Conservation (phyloP, 37 sponge, comb jelly and placozoan species). For the Ephydatia muelleri region DNA sequence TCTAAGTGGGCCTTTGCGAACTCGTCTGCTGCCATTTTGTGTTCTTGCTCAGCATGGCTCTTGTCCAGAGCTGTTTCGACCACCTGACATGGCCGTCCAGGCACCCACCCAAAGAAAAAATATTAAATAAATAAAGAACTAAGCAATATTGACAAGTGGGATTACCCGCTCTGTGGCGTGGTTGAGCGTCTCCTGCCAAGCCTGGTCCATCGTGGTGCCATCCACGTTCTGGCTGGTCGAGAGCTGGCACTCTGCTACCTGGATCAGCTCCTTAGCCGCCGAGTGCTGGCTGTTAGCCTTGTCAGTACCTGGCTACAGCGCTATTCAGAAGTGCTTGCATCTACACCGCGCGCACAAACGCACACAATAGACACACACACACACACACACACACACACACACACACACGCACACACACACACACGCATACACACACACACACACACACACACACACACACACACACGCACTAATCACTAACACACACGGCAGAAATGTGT, state of each 20-base stretch:
- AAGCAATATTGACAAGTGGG: background rate
- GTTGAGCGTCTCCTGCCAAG: slow-evolving; percentile 66
- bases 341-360: too few species aligned
- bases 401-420: background rate
- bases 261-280: slow-evolving; percentile 59
- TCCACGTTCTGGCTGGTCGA: background rate
- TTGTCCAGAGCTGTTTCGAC: background rate
- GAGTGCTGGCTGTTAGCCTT: slow-evolving; percentile 47
- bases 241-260: slow-evolving; percentile 34
- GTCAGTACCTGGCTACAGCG: slow-evolving; percentile 37
- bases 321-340: slow-evolving; percentile 39
- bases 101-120: background rate
- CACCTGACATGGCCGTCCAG: background rate
- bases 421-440: slow-evolving; percentile 4
- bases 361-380: background rate
- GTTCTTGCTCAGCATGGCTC: background rate
- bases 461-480: slow-evolving; percentile 27
- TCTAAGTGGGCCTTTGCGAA: background rate
- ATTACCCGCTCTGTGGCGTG: slow-evolving; percentile 66
- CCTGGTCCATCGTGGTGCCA: slow-evolving; percentile 20
- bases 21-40: background rate
- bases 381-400: too few species aligned
- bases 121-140: background rate
- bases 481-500: background rate
- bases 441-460: slow-evolving; percentile 14